A percentile compares a stretch with the other conserved stretches of the same genome.
Conservation (phyloP, 2,888 invertebrate genomes). For the Byasa hedistus region DNA sequence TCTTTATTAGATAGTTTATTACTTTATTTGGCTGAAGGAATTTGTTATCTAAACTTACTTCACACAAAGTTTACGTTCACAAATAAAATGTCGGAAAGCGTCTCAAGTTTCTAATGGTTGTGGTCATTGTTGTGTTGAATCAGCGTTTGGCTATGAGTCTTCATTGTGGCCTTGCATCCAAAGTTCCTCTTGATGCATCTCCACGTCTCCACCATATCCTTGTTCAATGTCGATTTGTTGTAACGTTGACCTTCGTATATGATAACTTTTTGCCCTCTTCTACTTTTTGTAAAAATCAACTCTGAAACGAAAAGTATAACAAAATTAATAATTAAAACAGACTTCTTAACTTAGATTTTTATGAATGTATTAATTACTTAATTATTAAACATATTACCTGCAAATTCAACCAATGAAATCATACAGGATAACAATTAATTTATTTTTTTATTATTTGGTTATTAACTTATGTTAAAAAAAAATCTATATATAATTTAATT, state of each 20-base stretch:
- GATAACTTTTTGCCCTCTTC: constrained; percentile 10
- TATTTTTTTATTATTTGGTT: too few relatives aligned
- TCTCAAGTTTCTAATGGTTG: constrained; percentile 1
- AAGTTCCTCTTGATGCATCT: constrained; percentile 43
- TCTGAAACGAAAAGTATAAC: constrained; percentile 2
- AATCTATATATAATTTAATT: too few relatives aligned
- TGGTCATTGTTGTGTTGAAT: constrained; percentile 1
- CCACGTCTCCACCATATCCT: constrained; percentile 37
- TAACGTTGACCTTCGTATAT: constrained; percentile 7
- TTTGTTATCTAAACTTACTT: too few relatives aligned
- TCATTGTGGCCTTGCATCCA: constrained; percentile 35
- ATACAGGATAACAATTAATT: too few relatives aligned
- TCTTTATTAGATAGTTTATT: too few relatives aligned
- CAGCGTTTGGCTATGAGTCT: not conserved
- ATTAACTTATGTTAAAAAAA: too few relatives aligned
- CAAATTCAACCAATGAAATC: too few relatives aligned
- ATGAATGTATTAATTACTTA: too few relatives aligned
- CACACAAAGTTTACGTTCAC: too few relatives aligned
- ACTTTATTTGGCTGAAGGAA: too few relatives aligned
- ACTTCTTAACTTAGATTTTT: too few relatives aligned
- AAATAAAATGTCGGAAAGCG: not conserved
- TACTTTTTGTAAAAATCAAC: constrained; percentile 7
- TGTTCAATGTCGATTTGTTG: constrained; percentile 8
- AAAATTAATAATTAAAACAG: not conserved
- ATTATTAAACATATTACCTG: too few relatives aligned